These are phyloP conservation scores for Plemyria rubiginata DNA, from an alignment of 2,888 invertebrate species.

Conservation along the genomic window DNA sequence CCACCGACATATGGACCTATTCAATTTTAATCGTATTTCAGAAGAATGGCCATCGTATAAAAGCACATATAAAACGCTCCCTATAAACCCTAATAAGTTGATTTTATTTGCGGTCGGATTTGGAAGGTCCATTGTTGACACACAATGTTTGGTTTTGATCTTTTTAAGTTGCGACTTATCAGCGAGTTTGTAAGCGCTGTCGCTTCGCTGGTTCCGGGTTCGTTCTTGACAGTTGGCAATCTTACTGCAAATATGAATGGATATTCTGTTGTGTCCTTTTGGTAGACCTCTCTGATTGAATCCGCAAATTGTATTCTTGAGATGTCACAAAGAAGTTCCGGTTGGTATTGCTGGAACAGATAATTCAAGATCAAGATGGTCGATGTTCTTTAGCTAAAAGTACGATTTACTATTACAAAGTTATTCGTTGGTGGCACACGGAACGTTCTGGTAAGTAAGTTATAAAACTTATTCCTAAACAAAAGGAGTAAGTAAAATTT, in stretches of 20 bases:
- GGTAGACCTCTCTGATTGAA: slow-evolving; percentile 19
- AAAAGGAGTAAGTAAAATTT: slow-evolving; percentile 52
- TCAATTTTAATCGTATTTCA: slow-evolving; percentile 85
- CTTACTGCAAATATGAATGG: slow-evolving; percentile 46
- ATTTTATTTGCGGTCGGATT: slow-evolving; percentile 82
- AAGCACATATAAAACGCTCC: slow-evolving; percentile 74
- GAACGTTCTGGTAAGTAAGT: slow-evolving; percentile 8
- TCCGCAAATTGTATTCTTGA: slow-evolving; percentile 26
- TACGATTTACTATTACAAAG: too few relatives aligned
- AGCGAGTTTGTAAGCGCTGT: slow-evolving; percentile 57
- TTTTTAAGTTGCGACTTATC: slow-evolving; percentile 73
- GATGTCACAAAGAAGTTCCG: slow-evolving; percentile 35
- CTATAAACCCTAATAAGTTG: slow-evolving; percentile 76
- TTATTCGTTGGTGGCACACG: neutral
- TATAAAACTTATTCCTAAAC: slow-evolving; percentile 20
- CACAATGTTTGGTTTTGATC: slow-evolving; percentile 79
- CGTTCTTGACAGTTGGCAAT: slow-evolving; percentile 51
- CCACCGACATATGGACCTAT: slow-evolving; percentile 82
- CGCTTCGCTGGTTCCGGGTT: slow-evolving; percentile 57
- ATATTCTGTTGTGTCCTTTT: slow-evolving; percentile 35
- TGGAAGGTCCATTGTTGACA: slow-evolving; percentile 70
- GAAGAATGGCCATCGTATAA: slow-evolving; percentile 83
- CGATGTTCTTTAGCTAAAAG: neutral
- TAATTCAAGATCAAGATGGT: slow-evolving; percentile 13
- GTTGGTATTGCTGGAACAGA: slow-evolving; percentile 13